A percentile compares a stretch with the other conserved stretches of the same genome.
These are phyloP conservation scores for Tetraneura akinire DNA, from an alignment of 1,140 invertebrate species.

Conservation along the genomic window DNA sequence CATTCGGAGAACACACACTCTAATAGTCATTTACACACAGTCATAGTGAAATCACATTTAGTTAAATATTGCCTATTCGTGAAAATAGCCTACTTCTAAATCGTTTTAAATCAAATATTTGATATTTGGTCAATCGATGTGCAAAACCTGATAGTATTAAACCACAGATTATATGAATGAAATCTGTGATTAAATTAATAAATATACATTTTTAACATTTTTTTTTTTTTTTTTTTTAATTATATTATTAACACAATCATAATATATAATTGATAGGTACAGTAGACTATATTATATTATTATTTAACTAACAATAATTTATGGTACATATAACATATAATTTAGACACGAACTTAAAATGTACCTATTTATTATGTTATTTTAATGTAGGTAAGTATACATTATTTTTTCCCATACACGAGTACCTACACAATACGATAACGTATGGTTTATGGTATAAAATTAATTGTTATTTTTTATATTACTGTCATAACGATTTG, in stretches of 20 bases:
- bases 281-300: constrained; percentile 9
- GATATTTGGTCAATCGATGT: too few relatives aligned
- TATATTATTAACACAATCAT: neutral
- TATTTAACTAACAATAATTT: neutral
- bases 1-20: too few relatives aligned
- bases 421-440: neutral
- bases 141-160: too few relatives aligned
- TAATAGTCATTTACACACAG: too few relatives aligned
- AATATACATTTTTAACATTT: constrained; percentile 19
- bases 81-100: too few relatives aligned
- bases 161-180: too few relatives aligned
- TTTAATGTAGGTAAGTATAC: too few relatives aligned
- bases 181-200: too few relatives aligned
- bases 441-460: neutral
- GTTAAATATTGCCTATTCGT: too few relatives aligned
- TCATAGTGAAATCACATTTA: too few relatives aligned
- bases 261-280: too few relatives aligned
- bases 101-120: too few relatives aligned
- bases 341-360: neutral
- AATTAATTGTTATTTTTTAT: neutral
- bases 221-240: constrained; percentile 8
- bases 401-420: neutral
- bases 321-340: neutral
- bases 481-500: neutral
- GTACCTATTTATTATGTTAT: neutral